phyloP scores from a whole-genome alignment of 2,888 invertebrate genomes.

The Iselma pallidipennis region DNA sequence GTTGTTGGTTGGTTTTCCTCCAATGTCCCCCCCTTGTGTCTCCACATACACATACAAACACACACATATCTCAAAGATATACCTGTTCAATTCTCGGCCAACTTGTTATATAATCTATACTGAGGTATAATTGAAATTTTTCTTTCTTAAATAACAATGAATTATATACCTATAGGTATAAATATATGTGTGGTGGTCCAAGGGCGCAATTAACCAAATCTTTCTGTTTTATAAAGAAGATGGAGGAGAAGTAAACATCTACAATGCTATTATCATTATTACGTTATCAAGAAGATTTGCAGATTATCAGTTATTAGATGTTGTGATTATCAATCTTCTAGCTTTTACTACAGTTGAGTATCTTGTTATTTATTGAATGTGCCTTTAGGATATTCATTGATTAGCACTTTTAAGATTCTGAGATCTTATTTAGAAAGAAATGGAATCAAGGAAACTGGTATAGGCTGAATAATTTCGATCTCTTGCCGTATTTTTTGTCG shows the following conservation, averaged over 20 bases:
- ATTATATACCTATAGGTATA: neutral
- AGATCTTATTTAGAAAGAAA: neutral
- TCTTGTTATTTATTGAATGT: neutral
- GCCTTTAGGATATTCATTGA: neutral
- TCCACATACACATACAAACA: slow-evolving; percentile 15
- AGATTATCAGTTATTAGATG: too few species aligned
- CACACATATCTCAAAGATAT: slow-evolving; percentile 11
- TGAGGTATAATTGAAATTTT: slow-evolving; percentile 29
- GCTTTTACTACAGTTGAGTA: too few species aligned
- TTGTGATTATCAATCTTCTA: too few species aligned
- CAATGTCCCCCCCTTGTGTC: slow-evolving; percentile 32
- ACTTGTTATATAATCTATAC: slow-evolving; percentile 49
- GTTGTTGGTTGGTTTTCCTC: slow-evolving; percentile 29
- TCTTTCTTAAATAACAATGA: neutral
- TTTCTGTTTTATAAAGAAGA: neutral
- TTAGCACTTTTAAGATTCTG: neutral
- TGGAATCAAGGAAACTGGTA: too few species aligned
- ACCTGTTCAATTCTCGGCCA: slow-evolving; percentile 48
- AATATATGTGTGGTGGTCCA: neutral
- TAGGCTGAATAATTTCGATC: too few species aligned
- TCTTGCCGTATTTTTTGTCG: too few species aligned
- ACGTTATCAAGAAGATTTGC: too few species aligned
- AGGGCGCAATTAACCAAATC: neutral
- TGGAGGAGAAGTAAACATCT: neutral
- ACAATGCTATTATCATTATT: too few species aligned